Evolutionary conservation across 1,140 invertebrate species (phyloP).

Genomic region (Fopius arisanus): DNA sequence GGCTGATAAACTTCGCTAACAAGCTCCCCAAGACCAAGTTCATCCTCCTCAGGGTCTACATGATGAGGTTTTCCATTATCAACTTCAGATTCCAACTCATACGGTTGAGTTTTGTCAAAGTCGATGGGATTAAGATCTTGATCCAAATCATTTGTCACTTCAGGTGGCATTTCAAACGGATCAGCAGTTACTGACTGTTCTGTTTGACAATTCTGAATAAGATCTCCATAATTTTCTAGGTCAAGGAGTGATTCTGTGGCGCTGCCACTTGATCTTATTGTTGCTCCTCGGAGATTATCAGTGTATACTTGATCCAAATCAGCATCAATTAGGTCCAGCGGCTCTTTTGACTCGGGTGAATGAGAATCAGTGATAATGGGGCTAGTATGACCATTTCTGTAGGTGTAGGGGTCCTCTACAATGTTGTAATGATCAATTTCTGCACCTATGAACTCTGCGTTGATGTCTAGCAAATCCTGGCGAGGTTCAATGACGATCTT

Average conservation of each 20-base stretch:
- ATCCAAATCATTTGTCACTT: not conserved
- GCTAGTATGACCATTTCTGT: constrained; percentile 49
- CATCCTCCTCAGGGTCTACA: not conserved
- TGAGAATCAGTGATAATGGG: constrained; percentile 27
- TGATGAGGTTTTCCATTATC: not conserved
- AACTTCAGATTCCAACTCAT: not conserved
- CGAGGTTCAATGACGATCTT: constrained; percentile 47
- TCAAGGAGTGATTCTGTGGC: not conserved
- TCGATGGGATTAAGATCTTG: not conserved
- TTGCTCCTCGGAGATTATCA: not conserved
- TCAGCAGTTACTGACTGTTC: not conserved
- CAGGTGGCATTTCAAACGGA: not conserved
- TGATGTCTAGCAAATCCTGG: constrained; percentile 42
- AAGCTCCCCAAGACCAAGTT: not conserved
- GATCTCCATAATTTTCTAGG: not conserved
- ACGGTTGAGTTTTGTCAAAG: not conserved
- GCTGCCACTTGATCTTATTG: not conserved
- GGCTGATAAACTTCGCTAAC: not conserved
- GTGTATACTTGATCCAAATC: not conserved
- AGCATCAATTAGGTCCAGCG: not conserved
- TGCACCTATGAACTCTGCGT: constrained; percentile 50
- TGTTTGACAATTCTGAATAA: not conserved
- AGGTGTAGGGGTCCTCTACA: constrained; percentile 46
- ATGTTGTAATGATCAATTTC: constrained; percentile 50
- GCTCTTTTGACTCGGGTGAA: constrained; percentile 33